phyloP scores from a whole-genome alignment of 2,797 vertebrate genomes.

The Chelon labrosus region DNA sequence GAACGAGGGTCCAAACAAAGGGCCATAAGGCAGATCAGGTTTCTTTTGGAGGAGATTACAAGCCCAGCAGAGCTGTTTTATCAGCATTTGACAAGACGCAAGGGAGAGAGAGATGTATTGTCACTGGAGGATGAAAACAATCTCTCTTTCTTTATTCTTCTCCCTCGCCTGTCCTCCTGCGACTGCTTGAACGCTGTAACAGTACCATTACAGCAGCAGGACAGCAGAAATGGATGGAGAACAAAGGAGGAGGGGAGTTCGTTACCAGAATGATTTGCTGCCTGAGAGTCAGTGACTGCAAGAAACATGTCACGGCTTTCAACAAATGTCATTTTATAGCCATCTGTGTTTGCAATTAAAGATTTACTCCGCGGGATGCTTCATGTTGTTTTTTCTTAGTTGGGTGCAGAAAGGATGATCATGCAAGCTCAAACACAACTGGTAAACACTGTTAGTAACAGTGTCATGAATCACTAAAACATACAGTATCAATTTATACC shows the following conservation, averaged over 20 bases:
- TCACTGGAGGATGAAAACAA: slow-evolving; percentile 53
- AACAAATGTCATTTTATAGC: slow-evolving; percentile 27
- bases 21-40: slow-evolving; percentile 62
- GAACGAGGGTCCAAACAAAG: slow-evolving; percentile 76
- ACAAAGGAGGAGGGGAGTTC: slow-evolving; percentile 1
- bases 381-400: slow-evolving; percentile 13
- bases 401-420: slow-evolving; percentile 33
- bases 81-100: slow-evolving; percentile 44
- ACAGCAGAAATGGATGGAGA: slow-evolving; percentile 31
- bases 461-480: slow-evolving; percentile 20
- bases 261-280: slow-evolving; percentile 13
- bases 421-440: slow-evolving; percentile 55
- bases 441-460: slow-evolving; percentile 30
- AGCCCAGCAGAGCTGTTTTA: slow-evolving; percentile 61
- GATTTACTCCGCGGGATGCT: slow-evolving; percentile 10
- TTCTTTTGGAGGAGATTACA: slow-evolving; percentile 66
- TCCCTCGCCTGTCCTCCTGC: slow-evolving; percentile 10
- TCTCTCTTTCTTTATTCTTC: slow-evolving; percentile 43
- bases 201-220: slow-evolving; percentile 9
- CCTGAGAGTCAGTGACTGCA: neutral
- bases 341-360: slow-evolving; percentile 25
- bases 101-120: slow-evolving; percentile 30
- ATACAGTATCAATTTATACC: neutral
- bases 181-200: slow-evolving; percentile 21
- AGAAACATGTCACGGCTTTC: slow-evolving; percentile 1